These are phyloP conservation scores for Ptychoptera albimana DNA, from an alignment of 2,888 invertebrate species.

Conservation along the genomic window DNA sequence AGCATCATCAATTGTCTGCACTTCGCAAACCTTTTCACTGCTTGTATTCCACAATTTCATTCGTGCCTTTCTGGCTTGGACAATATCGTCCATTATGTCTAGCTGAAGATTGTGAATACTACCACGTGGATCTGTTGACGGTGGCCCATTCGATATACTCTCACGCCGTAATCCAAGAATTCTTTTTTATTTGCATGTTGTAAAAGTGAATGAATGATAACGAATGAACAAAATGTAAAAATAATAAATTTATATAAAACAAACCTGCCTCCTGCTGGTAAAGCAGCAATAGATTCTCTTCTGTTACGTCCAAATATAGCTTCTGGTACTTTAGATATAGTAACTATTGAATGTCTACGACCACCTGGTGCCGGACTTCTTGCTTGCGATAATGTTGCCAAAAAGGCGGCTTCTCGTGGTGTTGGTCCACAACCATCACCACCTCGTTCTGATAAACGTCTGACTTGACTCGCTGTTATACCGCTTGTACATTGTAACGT, in stretches of 20 bases:
- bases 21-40: conserved; percentile 64
- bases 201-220: conserved; percentile 7
- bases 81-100: conserved; percentile 80
- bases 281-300: conserved; percentile 67
- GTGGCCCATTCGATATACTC: conserved; percentile 40
- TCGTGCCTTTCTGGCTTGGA: conserved; percentile 63
- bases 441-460: conserved; percentile 64
- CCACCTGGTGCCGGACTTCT: conserved; percentile 51
- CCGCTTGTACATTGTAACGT: conserved; percentile 73
- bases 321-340: conserved; percentile 66
- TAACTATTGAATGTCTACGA: conserved; percentile 71
- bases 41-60: conserved; percentile 76
- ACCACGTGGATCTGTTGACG: conserved; percentile 54
- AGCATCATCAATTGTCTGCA: conserved; percentile 56
- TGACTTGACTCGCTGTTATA: conserved; percentile 74
- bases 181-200: neutral
- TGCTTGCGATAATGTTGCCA: conserved; percentile 64
- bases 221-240: conserved; percentile 30
- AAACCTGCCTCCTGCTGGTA: conserved; percentile 38
- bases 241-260: conserved; percentile 28
- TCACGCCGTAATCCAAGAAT: conserved; percentile 23
- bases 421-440: conserved; percentile 56
- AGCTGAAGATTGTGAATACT: conserved; percentile 71
- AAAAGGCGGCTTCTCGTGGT: conserved; percentile 63
- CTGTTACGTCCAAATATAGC: conserved; percentile 61